phyloP scores from a whole-genome alignment of 1,140 invertebrate genomes.

The Euwallacea similis region DNA sequence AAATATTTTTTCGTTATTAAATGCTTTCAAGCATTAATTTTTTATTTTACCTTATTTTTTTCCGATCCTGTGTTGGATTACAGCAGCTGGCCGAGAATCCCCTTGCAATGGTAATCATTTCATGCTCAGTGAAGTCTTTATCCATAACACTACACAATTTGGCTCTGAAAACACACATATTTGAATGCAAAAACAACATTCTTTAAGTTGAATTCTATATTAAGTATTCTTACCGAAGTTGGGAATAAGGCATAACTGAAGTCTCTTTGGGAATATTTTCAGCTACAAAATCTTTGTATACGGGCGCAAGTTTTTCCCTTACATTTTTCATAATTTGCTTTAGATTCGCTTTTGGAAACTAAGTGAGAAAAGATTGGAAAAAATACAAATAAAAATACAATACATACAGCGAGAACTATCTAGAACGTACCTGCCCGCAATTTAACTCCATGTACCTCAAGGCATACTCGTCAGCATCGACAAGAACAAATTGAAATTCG shows the following conservation, averaged over 20 bases:
- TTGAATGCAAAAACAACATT: neutral
- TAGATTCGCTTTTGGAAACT: slow-evolving; percentile 74
- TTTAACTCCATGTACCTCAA: slow-evolving; percentile 86
- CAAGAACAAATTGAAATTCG: slow-evolving; percentile 74
- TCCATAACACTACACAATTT: slow-evolving; percentile 56
- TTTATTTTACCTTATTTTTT: slow-evolving; percentile 45
- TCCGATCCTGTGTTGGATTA: slow-evolving; percentile 44
- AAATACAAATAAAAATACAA: neutral
- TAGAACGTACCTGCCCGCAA: slow-evolving; percentile 63
- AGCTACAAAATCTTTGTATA: slow-evolving; percentile 74
- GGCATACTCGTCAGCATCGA: slow-evolving; percentile 83
- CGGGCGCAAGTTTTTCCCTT: slow-evolving; percentile 61
- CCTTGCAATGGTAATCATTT: slow-evolving; percentile 73
- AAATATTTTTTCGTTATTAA: neutral
- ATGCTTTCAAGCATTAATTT: neutral
- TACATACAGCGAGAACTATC: neutral
- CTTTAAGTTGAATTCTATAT: neutral
- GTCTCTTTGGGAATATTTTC: slow-evolving; percentile 63
- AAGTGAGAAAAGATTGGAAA: slow-evolving; percentile 4
- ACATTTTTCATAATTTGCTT: slow-evolving; percentile 72
- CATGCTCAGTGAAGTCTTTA: slow-evolving; percentile 72
- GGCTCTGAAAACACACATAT: slow-evolving; percentile 29
- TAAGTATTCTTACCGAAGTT: slow-evolving; percentile 41
- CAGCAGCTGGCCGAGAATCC: slow-evolving; percentile 60
- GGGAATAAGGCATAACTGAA: slow-evolving; percentile 49